Evolutionary conservation across 2,113 vertebrate species (phyloP), one percentile per base, ranked within the genome.

Genomic region (Dipodomys ordii): DNA sequence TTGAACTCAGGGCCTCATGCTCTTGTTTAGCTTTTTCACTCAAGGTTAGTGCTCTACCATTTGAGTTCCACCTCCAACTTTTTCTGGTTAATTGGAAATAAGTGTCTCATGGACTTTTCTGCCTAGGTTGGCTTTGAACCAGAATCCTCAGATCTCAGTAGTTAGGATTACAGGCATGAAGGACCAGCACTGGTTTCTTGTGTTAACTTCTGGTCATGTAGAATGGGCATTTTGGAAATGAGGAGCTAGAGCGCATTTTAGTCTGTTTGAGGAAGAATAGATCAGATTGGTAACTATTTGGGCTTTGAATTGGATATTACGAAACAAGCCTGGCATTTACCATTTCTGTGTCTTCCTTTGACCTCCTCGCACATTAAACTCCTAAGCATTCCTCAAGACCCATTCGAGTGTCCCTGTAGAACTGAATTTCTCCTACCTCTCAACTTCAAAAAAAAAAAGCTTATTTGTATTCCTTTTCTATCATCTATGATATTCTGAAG

Each of bases 341-440:
- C 11, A 67, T n/a, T 6, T 67, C 44, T 39, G 2, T 71, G 44
- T 65, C 35, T 3, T 35, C n/a, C 35, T 46, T 3, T 71, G 39
- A 64, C 25, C 7, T 78, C 19, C 18, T 49, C 12, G 79, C 15
- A 44, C 87, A 27, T 87, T 78, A 35, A 62, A 95, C 87, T 95
- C 90, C 84, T 95, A 88, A 23, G 78, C 77, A 84, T 30, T 80
- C 94, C 77, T 95, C 68, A 74, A 87, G 77, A 74, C 81, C 73
- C 46, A 27, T 60, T 89, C 16, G 69, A 64, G 64, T 49, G 76
- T 49, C 25, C 44, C n/a, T 68, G 25, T 35, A 87, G 85, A 77
- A 86, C 57, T 72, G 72, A 28, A 69, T 92, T 80, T 57, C 53
- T 87, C 18, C n/a, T 3, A 69, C 71, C 6, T 68, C 60, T 95